A percentile compares a stretch with the other conserved stretches of the same genome.
Evolutionary conservation across 2,113 vertebrate species (phyloP).

Genomic region (Chamaetylas fuelleborni): DNA sequence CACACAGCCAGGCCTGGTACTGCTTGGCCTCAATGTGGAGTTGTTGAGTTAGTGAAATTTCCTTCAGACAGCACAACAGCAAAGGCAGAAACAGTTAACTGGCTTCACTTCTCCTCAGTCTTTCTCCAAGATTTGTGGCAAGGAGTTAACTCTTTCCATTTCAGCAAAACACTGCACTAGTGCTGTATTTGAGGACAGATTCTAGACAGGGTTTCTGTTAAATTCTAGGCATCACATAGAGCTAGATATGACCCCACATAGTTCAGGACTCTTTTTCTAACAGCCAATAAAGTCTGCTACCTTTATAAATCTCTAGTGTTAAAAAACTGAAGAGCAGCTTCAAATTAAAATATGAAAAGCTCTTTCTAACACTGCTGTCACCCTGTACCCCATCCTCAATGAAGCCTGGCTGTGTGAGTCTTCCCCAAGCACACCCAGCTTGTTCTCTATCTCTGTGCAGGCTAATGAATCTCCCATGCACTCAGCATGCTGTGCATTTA

Average conservation of each 20-base stretch:
- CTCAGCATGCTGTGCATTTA: neutral
- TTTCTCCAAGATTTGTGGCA: neutral
- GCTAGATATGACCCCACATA: neutral
- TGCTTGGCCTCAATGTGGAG: slow-evolving; percentile 33
- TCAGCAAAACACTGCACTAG: neutral
- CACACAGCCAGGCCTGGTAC: neutral
- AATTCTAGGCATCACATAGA: neutral
- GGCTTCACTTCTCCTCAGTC: neutral
- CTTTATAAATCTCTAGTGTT: neutral
- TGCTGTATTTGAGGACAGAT: neutral
- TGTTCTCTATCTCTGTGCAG: neutral
- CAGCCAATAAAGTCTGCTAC: neutral
- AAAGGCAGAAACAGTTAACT: neutral
- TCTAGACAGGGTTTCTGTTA: neutral
- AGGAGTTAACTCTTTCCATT: neutral
- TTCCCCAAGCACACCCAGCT: neutral
- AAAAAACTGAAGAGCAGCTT: neutral
- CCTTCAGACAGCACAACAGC: neutral
- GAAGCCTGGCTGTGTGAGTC: neutral
- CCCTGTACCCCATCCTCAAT: neutral
- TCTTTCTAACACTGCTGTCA: neutral
- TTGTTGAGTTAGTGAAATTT: slow-evolving; percentile 61
- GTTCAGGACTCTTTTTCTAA: neutral
- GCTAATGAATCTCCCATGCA: neutral
- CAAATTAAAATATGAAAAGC: neutral